Conservation (phyloP, 2,113 vertebrate species). For the Oryzias curvinotus region DNA sequence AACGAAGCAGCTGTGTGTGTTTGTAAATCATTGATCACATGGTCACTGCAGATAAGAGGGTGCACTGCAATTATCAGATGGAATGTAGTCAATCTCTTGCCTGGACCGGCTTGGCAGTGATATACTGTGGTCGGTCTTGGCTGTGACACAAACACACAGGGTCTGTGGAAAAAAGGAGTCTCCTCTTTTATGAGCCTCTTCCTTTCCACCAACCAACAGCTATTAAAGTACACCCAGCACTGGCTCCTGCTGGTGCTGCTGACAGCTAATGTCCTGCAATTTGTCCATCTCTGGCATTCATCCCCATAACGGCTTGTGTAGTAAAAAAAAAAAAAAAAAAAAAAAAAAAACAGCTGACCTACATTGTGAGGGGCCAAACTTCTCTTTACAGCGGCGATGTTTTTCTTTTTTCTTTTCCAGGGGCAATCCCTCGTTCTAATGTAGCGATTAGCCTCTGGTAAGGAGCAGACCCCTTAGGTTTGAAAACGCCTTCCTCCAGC, state of each 20-base stretch:
- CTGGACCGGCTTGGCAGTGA: conserved; percentile 16
- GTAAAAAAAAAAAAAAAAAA: conserved; percentile 65
- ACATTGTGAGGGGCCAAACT: conserved; percentile 66
- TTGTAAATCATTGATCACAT: conserved; percentile 12
- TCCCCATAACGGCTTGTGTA: conserved; percentile 62
- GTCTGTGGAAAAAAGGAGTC: conserved; percentile 65
- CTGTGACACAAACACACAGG: conserved; percentile 54
- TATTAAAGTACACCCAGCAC: conserved; percentile 61
- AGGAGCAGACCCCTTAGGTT: conserved; percentile 66
- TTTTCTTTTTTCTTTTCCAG: conserved; percentile 76
- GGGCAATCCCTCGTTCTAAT: conserved; percentile 57
- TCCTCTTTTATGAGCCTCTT: conserved; percentile 70
- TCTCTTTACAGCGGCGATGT: conserved; percentile 70
- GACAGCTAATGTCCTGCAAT: conserved; percentile 74
- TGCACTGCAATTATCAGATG: conserved; percentile 38
- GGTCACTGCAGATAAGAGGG: conserved; percentile 26
- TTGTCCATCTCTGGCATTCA: conserved; percentile 71
- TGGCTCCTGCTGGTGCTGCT: conserved; percentile 64
- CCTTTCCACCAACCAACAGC: conserved; percentile 67
- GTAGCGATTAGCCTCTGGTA: conserved; percentile 68
- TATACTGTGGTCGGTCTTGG: conserved; percentile 42
- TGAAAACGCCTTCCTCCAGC: conserved; percentile 66
- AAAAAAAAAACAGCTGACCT: conserved; percentile 60
- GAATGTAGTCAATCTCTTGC: conserved; percentile 28
- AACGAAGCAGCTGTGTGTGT: neutral